A percentile compares a stretch with the other conserved stretches of the same genome.
phyloP scores from a whole-genome alignment of 2,888 invertebrate genomes.

The Amphiduros pacificus region DNA sequence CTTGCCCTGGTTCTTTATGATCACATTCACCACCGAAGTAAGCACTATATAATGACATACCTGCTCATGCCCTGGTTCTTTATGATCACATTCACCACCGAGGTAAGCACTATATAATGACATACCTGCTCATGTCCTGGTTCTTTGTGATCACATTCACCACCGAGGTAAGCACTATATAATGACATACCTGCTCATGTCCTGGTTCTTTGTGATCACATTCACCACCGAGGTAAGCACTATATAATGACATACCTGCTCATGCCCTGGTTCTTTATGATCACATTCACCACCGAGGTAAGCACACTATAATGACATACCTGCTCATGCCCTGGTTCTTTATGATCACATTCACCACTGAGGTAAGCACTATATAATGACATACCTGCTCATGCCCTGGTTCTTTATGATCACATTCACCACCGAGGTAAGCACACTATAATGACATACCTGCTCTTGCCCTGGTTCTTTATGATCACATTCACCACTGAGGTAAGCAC shows the following conservation, averaged over 20 bases:
- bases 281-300: slow-evolving; percentile 59
- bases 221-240: slow-evolving; percentile 58
- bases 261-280: slow-evolving; percentile 59
- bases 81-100: slow-evolving; percentile 57
- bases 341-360: slow-evolving; percentile 57
- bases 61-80: slow-evolving; percentile 61
- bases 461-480: slow-evolving; percentile 60
- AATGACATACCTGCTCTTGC: slow-evolving; percentile 59
- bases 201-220: slow-evolving; percentile 60
- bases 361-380: too few relatives aligned
- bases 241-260: too few relatives aligned
- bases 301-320: too few relatives aligned
- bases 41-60: too few relatives aligned
- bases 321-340: slow-evolving; percentile 61
- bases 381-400: slow-evolving; percentile 60
- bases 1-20: slow-evolving; percentile 59
- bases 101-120: too few relatives aligned
- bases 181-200: slow-evolving; percentile 59
- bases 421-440: slow-evolving; percentile 56
- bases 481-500: slow-evolving; percentile 58
- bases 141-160: slow-evolving; percentile 59
- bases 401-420: slow-evolving; percentile 59
- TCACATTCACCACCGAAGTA: slow-evolving; percentile 59
- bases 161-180: slow-evolving; percentile 56
- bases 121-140: slow-evolving; percentile 60